Evolutionary conservation across 1,140 invertebrate species (phyloP), one percentile per base, ranked within the genome.

Genomic region (Plectrocnemia conspersa): DNA sequence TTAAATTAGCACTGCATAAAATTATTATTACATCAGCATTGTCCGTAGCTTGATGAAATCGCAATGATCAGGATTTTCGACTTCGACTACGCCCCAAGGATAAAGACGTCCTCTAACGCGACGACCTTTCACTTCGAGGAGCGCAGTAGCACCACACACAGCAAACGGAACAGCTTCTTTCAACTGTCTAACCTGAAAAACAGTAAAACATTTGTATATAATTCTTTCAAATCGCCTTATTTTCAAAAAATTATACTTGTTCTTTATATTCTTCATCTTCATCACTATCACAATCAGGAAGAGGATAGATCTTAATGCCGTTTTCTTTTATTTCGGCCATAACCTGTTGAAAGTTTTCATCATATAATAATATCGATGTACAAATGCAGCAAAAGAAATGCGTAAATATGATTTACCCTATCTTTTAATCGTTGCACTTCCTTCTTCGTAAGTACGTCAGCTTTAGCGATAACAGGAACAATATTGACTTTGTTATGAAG

Each of bases 21-120:
- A 19, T 33, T 13, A 38, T 24, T 38, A 77, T 77, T 65, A 87
- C 84, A 98, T 97, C 6, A 99, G 78, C 93, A 99, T 98, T 22
- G 95, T 97, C 58, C 95, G 77, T 40, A 99, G 79, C 68, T 98
- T 97, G 58, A 97, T 90, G 70, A 99, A 99, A 79, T 99, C 97
- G 76, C 95, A 97, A 72, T 99, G 96, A 48, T 96, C 92, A 1
- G 96, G 87, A 78, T 99, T 98, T 73, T 99, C 97, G n/a, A 99
- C 94, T 80, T 99, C 96, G 0, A 99, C 94, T 19, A 96, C 89
- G 32, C 97, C 97, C 96, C 96, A 99, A 0, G 95, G 94, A 78
- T 98, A 99, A 16, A 96, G 79, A 25, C 96, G 82, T 10, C 93
- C 95, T 46, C 94, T 78, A 42, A 95, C 90, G 72, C 89, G 91